These are phyloP conservation scores for Drosophila longiperda DNA, from an alignment of 2,888 invertebrate species.

Conservation along the genomic window DNA sequence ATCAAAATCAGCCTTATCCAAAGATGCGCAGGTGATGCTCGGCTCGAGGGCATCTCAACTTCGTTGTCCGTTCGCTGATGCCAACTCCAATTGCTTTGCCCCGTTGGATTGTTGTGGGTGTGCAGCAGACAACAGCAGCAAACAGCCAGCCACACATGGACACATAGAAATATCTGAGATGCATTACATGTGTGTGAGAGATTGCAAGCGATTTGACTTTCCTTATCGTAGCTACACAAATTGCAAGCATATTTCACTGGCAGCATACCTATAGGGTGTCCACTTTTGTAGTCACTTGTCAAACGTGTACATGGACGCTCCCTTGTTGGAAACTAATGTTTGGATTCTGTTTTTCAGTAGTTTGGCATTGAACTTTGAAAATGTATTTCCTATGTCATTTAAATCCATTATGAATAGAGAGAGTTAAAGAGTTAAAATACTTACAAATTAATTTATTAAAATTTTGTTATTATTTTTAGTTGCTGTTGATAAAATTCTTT, in stretches of 20 bases:
- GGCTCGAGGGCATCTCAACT: constrained; percentile 49
- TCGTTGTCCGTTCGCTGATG: constrained; percentile 14
- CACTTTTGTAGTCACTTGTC: constrained; percentile 9
- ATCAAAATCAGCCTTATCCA: constrained; percentile 35
- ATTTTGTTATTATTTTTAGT: not conserved
- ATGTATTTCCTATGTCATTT: not conserved
- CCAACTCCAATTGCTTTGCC: constrained; percentile 13
- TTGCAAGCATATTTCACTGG: constrained; percentile 56
- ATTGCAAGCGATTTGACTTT: constrained; percentile 62
- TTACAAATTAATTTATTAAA: not conserved
- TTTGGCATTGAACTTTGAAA: constrained; percentile 7
- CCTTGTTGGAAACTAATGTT: not conserved
- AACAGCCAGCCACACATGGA: constrained; percentile 10
- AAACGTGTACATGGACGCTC: constrained; percentile 25
- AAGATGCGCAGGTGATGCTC: constrained; percentile 66
- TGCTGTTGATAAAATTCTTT: not conserved
- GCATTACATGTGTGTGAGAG: constrained; percentile 9
- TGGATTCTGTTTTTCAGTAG: constrained; percentile 29
- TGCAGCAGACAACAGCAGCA: constrained; percentile 29
- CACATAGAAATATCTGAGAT: constrained; percentile 16
- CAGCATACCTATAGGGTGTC: constrained; percentile 1
- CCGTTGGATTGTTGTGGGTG: constrained; percentile 58
- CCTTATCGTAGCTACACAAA: constrained; percentile 71
- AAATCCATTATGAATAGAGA: no score
- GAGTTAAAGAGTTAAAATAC: not conserved